Base-by-base conservation (phyloP, 2,113 vertebrate genomes). In the Galemys pyrenaicus region DNA sequence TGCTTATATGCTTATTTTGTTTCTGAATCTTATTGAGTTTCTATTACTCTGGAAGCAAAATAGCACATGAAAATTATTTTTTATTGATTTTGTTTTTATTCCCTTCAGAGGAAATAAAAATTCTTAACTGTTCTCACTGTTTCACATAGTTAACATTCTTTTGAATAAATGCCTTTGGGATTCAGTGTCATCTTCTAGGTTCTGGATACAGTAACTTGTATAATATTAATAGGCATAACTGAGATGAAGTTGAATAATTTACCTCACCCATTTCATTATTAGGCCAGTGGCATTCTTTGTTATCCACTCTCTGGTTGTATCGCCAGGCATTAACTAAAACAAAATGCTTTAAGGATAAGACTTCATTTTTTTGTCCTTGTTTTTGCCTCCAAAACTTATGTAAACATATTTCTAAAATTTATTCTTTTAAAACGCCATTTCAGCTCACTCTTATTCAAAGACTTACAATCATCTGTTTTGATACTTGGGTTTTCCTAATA, bases 181-280 rank as follows among this genome's bases (percentile, higher is more conserved):
- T 75, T 87, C 8, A 41, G 22, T 6, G 35, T 58, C 96, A 62
- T 89, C 37, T 85, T 75, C 30, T 71, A 89, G 65, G 24, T 87
- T 97, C 74, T 95, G 85, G 87, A 94, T 90, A 94, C 3, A 75
- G 51, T 81, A 95, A 94, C 82, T 67, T 24, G 39, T 93, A 35
- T 94, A 91, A 92, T 96, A 95, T 97, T 97, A 97, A 96, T 96
- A 60, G 78, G 8, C 37, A 46, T 97, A 97, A 97, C 54, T 94
- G 87, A 96, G 71, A 96, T 96, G 74, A n/a, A 97, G 91, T 92
- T 93, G 87, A 97, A 95, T 96, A 74, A 67, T 73, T 97, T 97
- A 89, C 94, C 79, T 96, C 71, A 74, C 37, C 87, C 16, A 64
- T 58, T 97, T 97, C 49, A 87, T 97, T 70, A 95, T 96, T 9